Conservation (phyloP, 2,797 vertebrate species). For the Gymnoscopelus braueri region DNA sequence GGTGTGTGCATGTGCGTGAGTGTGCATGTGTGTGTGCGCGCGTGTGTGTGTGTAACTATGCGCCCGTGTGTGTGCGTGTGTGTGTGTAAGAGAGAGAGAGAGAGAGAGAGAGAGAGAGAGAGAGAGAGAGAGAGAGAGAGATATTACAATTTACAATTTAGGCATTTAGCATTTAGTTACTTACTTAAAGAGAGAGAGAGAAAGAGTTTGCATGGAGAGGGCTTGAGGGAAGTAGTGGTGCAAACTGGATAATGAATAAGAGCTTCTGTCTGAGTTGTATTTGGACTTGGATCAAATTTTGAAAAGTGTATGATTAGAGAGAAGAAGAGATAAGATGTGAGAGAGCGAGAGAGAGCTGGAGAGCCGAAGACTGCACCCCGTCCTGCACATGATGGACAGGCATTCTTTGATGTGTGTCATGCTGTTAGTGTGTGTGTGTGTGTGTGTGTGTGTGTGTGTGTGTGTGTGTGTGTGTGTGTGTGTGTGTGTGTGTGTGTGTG, state of each 20-base stretch:
- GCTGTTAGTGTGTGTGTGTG: background rate
- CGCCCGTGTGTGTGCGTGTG: no score
- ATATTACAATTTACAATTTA: no score
- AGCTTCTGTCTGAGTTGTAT: slow-evolving; percentile 27
- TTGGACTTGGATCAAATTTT: slow-evolving; percentile 32
- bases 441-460: background rate
- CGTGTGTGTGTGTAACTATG: no score
- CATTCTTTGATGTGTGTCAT: slow-evolving; percentile 27
- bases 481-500: background rate
- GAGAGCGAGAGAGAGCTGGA: slow-evolving; percentile 17
- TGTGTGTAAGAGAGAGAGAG: no score
- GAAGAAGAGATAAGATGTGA: slow-evolving; percentile 6
- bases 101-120: no score
- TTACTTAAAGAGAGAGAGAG: background rate
- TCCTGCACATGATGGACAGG: slow-evolving; percentile 15
- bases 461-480: background rate
- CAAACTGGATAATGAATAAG: slow-evolving; percentile 14
- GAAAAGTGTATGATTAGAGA: slow-evolving; percentile 29
- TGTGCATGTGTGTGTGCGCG: no score
- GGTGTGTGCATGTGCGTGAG: no score
- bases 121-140: background rate
- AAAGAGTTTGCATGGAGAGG: no score
- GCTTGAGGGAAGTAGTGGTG: background rate
- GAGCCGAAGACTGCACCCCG: background rate
- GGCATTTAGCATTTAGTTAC: no score